These are phyloP conservation scores for Premnoplex brunnescens DNA, from an alignment of 2,797 vertebrate species.

Conservation along the genomic window DNA sequence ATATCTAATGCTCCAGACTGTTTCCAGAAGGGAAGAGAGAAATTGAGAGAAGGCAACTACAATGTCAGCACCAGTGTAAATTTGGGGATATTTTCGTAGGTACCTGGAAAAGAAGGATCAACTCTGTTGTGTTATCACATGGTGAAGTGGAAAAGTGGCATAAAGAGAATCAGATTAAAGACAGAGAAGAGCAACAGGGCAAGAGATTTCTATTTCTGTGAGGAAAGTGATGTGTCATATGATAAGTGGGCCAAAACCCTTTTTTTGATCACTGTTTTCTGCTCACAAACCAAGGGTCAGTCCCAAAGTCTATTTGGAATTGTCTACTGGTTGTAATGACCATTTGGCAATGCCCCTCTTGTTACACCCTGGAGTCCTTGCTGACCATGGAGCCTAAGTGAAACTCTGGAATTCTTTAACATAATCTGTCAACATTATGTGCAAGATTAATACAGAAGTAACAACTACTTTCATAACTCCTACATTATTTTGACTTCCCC, in stretches of 20 bases:
- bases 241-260: neutral
- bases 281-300: neutral
- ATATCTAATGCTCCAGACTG: conserved; percentile 16
- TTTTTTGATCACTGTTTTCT: neutral
- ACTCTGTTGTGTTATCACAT: neutral
- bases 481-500: neutral
- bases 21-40: conserved; percentile 22
- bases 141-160: neutral
- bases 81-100: neutral
- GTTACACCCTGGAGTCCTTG: neutral
- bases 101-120: neutral
- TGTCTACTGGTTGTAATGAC: neutral
- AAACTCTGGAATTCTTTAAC: neutral
- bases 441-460: neutral
- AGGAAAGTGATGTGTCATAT: neutral
- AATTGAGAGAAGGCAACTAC: neutral
- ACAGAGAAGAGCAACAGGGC: neutral
- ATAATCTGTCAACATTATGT: neutral
- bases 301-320: neutral
- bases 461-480: neutral
- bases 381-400: neutral
- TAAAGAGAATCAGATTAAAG: neutral
- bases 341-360: neutral
- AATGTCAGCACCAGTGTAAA: neutral
- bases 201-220: neutral